A percentile compares a stretch with the other conserved stretches of the same genome.
These are phyloP conservation scores for Caenorhabditis japonica DNA, from an alignment of 2,888 invertebrate species.

Conservation along the genomic window DNA sequence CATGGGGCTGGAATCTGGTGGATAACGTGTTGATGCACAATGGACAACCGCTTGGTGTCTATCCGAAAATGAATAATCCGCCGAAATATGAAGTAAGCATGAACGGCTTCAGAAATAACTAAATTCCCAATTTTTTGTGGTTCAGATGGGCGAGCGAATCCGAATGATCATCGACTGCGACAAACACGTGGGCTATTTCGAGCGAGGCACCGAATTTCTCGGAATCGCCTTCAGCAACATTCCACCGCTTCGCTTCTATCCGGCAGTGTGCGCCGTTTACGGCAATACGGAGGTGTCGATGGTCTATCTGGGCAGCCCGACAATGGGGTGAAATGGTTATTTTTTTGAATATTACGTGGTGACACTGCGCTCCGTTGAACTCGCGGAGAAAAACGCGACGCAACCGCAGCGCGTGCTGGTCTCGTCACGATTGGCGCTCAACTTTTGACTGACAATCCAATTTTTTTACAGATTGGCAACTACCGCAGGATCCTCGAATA, in stretches of 20 bases:
- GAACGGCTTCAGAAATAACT: background rate
- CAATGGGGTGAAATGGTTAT: slow-evolving; percentile 82
- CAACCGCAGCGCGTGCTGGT: too few relatives aligned
- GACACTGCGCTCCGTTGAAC: too few relatives aligned
- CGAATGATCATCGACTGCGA: slow-evolving; percentile 97
- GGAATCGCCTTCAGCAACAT: slow-evolving; percentile 82
- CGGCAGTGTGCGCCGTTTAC: slow-evolving; percentile 97
- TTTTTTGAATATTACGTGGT: too few relatives aligned
- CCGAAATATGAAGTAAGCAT: slow-evolving; percentile 88
- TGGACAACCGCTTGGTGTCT: slow-evolving; percentile 82
- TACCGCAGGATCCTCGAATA: too few relatives aligned
- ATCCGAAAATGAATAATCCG: slow-evolving; percentile 83
- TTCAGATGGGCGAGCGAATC: slow-evolving; percentile 95
- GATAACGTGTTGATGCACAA: slow-evolving; percentile 96
- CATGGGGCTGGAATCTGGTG: slow-evolving; percentile 99
- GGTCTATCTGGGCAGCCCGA: slow-evolving; percentile 96
- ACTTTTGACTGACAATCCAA: too few relatives aligned
- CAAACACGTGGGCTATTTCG: slow-evolving; percentile 94
- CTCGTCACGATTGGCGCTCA: too few relatives aligned
- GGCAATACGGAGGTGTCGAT: slow-evolving; percentile 99
- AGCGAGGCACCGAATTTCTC: slow-evolving; percentile 91
- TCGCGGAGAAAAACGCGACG: too few relatives aligned
- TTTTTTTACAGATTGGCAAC: too few relatives aligned
- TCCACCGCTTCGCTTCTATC: slow-evolving; percentile 85
- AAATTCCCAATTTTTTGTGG: slow-evolving; percentile 10